Evolutionary conservation across 2,113 vertebrate genomes (phyloP).

Genomic region (Fregata magnificens): DNA sequence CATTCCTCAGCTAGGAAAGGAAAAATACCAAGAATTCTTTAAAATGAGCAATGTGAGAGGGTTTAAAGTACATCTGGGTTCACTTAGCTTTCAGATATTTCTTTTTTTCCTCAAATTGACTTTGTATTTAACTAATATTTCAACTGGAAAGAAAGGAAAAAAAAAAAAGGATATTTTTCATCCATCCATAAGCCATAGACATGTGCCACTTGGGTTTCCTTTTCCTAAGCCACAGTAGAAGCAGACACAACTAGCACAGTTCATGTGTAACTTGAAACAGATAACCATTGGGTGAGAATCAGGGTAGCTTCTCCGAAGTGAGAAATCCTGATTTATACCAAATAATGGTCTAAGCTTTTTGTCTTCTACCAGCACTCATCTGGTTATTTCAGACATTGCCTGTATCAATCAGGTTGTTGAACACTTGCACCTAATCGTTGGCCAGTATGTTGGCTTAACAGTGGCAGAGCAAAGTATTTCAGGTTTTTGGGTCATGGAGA

Average conservation of each 20-base stretch:
- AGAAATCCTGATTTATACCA: background rate
- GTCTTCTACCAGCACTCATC: background rate
- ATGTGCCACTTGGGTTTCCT: background rate
- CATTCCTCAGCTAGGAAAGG: background rate
- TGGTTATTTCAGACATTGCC: background rate
- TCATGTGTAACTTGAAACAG: background rate
- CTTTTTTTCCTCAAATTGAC: background rate
- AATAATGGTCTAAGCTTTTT: background rate
- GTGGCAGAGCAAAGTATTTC: background rate
- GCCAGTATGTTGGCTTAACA: background rate
- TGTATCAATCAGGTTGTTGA: background rate
- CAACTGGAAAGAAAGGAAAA: background rate
- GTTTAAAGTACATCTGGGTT: background rate
- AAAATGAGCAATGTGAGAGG: background rate
- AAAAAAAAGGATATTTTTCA: background rate
- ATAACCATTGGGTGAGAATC: no score
- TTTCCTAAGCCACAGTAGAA: background rate
- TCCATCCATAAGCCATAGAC: background rate
- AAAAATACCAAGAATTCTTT: background rate
- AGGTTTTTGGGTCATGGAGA: background rate
- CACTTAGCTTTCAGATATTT: background rate
- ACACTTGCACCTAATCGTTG: background rate
- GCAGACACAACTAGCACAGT: no score
- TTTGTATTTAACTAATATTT: background rate
- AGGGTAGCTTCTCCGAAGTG: background rate